Conservation (phyloP, 2,797 vertebrate species). For the Arctocebus calabarensis region DNA sequence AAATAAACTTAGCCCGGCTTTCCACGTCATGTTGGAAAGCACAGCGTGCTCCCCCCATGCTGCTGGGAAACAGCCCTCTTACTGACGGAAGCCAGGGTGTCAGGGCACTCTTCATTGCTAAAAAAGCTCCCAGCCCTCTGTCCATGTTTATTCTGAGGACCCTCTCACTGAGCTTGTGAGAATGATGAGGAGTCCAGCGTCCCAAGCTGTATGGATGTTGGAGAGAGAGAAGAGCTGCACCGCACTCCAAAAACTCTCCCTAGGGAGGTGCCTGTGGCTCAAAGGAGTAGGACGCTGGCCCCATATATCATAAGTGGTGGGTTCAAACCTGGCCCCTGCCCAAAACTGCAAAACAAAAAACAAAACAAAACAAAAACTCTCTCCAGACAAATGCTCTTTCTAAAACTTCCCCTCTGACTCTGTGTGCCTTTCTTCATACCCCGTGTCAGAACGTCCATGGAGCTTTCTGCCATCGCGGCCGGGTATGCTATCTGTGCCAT, state of each 20-base stretch:
- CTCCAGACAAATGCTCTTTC: not conserved
- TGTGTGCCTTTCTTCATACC: not conserved
- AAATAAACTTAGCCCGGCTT: not conserved
- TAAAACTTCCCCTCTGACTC: not conserved
- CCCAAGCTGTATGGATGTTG: not conserved
- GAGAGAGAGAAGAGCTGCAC: not conserved
- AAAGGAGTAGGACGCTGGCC: too few species aligned
- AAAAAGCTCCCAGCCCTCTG: not conserved
- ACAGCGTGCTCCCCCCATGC: not conserved
- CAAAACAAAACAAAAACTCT: not conserved
- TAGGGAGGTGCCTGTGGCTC: too few species aligned
- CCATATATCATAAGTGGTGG: too few species aligned
- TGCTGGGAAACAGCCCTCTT: not conserved
- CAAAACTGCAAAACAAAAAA: too few species aligned
- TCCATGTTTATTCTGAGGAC: not conserved
- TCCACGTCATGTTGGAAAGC: not conserved
- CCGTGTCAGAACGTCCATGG: not conserved
- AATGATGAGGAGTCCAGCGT: not conserved
- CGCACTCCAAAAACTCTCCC: not conserved
- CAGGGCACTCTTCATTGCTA: not conserved
- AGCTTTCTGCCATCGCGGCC: not conserved
- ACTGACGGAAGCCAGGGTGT: not conserved
- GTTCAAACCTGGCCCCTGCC: too few species aligned
- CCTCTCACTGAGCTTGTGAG: not conserved
- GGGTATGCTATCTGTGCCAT: accelerated